Percentiles rank a stretch among this genome's conserved stretches.
Conservation (phyloP, 2,113 vertebrate genomes). For the Ceuthmochares aereus region DNA sequence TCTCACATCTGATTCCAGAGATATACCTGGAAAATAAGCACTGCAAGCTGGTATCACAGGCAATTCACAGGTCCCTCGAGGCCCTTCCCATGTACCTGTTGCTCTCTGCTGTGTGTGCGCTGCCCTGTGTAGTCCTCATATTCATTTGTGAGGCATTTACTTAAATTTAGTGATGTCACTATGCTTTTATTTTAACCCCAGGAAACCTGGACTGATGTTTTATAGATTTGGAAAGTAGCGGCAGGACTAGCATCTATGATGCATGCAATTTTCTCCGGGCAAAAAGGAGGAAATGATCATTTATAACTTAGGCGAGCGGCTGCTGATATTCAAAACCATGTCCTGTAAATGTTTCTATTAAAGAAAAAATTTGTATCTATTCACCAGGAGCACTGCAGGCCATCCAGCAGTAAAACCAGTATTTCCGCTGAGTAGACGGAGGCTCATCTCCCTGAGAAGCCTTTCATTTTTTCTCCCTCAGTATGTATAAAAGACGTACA, state of each 20-base stretch:
- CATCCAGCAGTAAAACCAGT: neutral
- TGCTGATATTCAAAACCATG: neutral
- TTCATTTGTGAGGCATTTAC: neutral
- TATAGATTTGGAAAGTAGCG: neutral
- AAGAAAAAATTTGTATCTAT: neutral
- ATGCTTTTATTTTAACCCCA: neutral
- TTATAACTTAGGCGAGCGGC: neutral
- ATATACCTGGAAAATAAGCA: neutral
- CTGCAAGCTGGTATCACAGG: neutral
- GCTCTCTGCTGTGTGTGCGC: rapidly evolving
- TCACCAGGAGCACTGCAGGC: neutral
- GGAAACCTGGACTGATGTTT: neutral
- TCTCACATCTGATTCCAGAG: neutral
- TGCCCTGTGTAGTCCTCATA: neutral
- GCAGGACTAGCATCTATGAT: neutral
- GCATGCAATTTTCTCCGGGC: neutral
- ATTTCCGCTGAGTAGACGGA: neutral
- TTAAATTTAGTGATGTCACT: neutral
- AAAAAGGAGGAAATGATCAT: neutral
- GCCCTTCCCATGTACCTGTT: neutral
- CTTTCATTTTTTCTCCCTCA: neutral
- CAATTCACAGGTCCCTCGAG: neutral
- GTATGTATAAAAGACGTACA: neutral
- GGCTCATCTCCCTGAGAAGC: neutral
- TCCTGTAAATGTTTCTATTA: neutral